These are phyloP conservation scores for Macropis europaea DNA, from an alignment of 2,888 invertebrate species.

Conservation along the genomic window DNA sequence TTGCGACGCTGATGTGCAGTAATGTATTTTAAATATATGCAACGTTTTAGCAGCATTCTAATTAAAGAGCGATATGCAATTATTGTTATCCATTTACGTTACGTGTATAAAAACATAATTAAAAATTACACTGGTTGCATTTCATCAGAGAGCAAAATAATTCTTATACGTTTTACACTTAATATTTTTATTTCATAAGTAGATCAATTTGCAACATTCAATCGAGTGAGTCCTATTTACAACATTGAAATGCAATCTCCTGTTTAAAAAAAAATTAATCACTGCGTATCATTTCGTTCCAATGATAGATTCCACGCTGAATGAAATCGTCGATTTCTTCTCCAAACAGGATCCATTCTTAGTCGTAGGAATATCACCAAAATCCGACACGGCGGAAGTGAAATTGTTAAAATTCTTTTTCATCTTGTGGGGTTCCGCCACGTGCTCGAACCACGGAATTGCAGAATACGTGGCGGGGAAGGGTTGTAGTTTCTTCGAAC, in stretches of 20 bases:
- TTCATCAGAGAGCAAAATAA: not conserved
- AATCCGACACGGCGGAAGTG: conserved; percentile 32
- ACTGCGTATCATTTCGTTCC: conserved; percentile 68
- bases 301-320: conserved; percentile 77
- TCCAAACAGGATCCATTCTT: conserved; percentile 50
- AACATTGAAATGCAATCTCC: conserved; percentile 24
- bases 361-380: conserved; percentile 20
- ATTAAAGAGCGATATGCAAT: not conserved
- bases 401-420: conserved; percentile 43
- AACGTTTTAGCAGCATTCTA: conserved; percentile 7
- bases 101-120: not conserved
- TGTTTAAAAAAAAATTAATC: conserved; percentile 2
- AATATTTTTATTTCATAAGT: conserved; percentile 13
- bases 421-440: conserved; percentile 44
- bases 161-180: not conserved
- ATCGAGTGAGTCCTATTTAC: conserved; percentile 25
- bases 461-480: conserved; percentile 49
- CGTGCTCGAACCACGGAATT: conserved; percentile 55
- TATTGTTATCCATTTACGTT: not conserved
- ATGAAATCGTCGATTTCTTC: conserved; percentile 74
- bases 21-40: conserved; percentile 33
- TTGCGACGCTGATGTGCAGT: conserved; percentile 38
- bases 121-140: not conserved
- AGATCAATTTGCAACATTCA: not conserved
- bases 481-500: conserved; percentile 48